Conservation (phyloP, 2,113 vertebrate genomes). For the Corynorhinus townsendii region DNA sequence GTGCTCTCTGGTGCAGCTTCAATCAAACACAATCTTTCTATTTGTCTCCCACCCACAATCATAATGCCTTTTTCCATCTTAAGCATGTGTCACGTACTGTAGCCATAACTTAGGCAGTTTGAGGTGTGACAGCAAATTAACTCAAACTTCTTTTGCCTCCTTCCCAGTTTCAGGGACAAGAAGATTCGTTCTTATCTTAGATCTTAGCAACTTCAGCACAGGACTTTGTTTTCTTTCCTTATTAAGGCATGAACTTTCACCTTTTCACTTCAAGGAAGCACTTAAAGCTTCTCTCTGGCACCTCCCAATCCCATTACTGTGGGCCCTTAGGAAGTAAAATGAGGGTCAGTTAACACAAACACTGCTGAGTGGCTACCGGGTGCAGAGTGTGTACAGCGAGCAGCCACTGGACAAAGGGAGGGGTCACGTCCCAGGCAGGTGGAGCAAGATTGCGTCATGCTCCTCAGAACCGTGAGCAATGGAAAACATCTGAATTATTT, state of each 20-base stretch:
- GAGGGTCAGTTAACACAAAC: not conserved
- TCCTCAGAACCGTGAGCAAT: not conserved
- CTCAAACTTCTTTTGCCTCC: not conserved
- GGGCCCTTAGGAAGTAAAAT: accelerated
- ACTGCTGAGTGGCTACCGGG: not conserved
- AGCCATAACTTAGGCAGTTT: not conserved
- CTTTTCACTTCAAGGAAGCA: not conserved
- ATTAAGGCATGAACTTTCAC: not conserved
- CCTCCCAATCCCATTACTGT: accelerated
- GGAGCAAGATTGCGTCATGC: not conserved
- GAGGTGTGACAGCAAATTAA: not conserved
- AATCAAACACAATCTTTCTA: accelerated
- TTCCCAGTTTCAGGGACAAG: not conserved
- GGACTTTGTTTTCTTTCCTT: not conserved
- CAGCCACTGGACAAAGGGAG: not conserved
- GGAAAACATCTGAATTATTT: not conserved
- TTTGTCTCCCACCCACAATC: too few relatives aligned
- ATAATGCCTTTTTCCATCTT: not conserved
- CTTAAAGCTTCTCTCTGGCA: not conserved
- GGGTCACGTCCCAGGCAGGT: not conserved
- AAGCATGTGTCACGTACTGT: not conserved
- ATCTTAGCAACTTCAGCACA: not conserved
- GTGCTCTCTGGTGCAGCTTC: not conserved
- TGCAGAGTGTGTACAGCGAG: not conserved
- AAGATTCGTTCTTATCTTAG: too few relatives aligned